Base-by-base conservation (phyloP, 1,140 invertebrate species). In the Campoletis sonorensis region DNA sequence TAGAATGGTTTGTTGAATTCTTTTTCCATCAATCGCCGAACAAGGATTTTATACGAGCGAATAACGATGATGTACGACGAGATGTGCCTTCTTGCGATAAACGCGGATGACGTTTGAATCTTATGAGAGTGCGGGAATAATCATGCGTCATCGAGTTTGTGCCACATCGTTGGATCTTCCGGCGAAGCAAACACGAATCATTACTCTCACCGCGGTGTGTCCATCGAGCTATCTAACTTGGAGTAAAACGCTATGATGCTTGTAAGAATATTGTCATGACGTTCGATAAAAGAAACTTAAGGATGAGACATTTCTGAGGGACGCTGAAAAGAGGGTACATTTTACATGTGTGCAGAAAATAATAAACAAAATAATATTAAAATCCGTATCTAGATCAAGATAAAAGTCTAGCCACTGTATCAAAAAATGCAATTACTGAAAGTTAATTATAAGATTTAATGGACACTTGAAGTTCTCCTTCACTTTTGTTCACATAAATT, bases 111-210 rank as follows among this genome's bases (percentile, higher is more conserved):
- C 30, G 68, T 71, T 30, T 21, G 16, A 61, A 16, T 61, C 58
- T 8, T n/a, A 11, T 37, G 30, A 45, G 33, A 2, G 30, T 5
- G n/a, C 27, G 27, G 68, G 11, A 49, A 64, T 37, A 61, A n/a
- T 45, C 26, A 26, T 73, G 71, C 68, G 58, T 72, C 68, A 71
- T 64, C 27, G 54, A 61, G 54, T 26, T 51, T 54, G 79, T 81
- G 10, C 5, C 70, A 21, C 49, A 75, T 64, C 30, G 58, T 33
- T 37, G 61, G 51, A 75, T 73, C 68, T 49, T 49, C 15, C 45
- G 45, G 37, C 33, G 49, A 33, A 49, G 58, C 18, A 61, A 61
- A 23, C 79, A 83, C 82, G 82, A 80, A 80, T 79, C 82, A 83
- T 83, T 83, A 83, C 71, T 58, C 72, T 75, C 70, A 21, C 70